Base-by-base conservation (phyloP, 2,888 invertebrate species). In the Junonia oenone region DNA sequence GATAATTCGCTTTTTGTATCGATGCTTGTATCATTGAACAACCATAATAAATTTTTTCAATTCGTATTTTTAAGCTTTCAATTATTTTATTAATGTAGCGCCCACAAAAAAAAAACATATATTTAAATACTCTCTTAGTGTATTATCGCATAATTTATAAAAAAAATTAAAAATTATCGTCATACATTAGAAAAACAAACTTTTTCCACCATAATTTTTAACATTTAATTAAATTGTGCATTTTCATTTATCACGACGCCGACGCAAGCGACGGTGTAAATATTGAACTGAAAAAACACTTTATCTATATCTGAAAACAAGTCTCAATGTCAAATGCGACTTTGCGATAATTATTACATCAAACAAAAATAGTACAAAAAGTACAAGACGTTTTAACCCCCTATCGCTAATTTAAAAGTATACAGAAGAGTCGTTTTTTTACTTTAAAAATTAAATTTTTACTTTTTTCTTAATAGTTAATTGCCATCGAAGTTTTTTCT, bases 1-100 rank as follows among this genome's bases (percentile, higher is more conserved):
- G 13, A 47, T 13, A 8, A 40, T 40, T n/a, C 22, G 8, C 48
- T 53, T 35, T 47, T 53, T 17, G n/a, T n/a, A 43, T 51, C 19
- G 5, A n/a, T 37, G 5, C 19, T 11, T 9, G 0, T 4, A 37
- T 13, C 17, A 46, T 46, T 46, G 22, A 29, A 29, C 9, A 22
- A 29, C n/a, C n/a, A n/a, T 11, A n/a, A n/a, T 33, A n/a, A 11
- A 29, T 29, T 29, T 29, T 8, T 2, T 29, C 29, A 5, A 1
- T 29, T 29, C 2, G n/a, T n/a, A n/a, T n/a, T n/a, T n/a, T n/a
- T n/a, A n/a, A n/a, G n/a, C n/a, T n/a, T n/a, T n/a, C n/a, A n/a
- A n/a, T n/a, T n/a, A n/a, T n/a, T n/a, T n/a, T n/a, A n/a, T n/a
- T n/a, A n/a, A n/a, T n/a, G n/a, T n/a, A n/a, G n/a, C n/a, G n/a